Conservation (phyloP, 2,888 invertebrate species). For the Scelioninae gen. 1 region DNA sequence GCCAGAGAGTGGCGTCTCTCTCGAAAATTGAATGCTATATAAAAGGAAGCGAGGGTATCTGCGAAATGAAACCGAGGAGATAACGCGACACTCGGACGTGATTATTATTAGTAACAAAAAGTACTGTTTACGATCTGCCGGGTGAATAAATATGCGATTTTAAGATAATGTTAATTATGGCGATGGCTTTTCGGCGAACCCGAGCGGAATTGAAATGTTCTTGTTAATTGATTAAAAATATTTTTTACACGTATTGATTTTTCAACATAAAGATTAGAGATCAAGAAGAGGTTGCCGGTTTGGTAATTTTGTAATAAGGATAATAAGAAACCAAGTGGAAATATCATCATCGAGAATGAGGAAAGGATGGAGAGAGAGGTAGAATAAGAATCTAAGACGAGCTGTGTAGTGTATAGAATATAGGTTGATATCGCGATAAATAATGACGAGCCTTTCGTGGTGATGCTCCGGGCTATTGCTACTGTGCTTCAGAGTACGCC, state of each 20-base stretch:
- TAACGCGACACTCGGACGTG: slow-evolving; percentile 52
- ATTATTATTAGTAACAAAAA: slow-evolving; percentile 64
- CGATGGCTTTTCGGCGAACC: slow-evolving; percentile 4
- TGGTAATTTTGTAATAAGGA: background rate
- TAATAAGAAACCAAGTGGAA: background rate
- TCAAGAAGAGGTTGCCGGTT: too few relatives aligned
- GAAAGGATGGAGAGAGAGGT: slow-evolving; percentile 49
- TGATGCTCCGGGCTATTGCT: slow-evolving; percentile 81
- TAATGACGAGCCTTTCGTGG: slow-evolving; percentile 82
- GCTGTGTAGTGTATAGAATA: slow-evolving; percentile 79
- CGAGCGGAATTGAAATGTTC: slow-evolving; percentile 38
- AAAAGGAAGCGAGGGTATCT: slow-evolving; percentile 47
- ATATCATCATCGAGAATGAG: background rate
- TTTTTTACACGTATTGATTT: slow-evolving; percentile 11
- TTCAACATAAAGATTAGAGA: background rate
- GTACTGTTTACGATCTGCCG: slow-evolving; percentile 42
- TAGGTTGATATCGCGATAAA: slow-evolving; percentile 84
- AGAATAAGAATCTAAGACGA: slow-evolving; percentile 44
- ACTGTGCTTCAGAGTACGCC: slow-evolving; percentile 75
- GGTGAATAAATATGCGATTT: slow-evolving; percentile 50
- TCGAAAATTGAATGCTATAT: slow-evolving; percentile 59
- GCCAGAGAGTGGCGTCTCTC: slow-evolving; percentile 33
- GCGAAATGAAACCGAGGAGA: slow-evolving; percentile 34
- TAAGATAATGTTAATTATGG: slow-evolving; percentile 46
- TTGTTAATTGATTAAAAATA: slow-evolving; percentile 53